Evolutionary conservation across 1,140 invertebrate genomes (phyloP).

Genomic region (Drosophila lowei): DNA sequence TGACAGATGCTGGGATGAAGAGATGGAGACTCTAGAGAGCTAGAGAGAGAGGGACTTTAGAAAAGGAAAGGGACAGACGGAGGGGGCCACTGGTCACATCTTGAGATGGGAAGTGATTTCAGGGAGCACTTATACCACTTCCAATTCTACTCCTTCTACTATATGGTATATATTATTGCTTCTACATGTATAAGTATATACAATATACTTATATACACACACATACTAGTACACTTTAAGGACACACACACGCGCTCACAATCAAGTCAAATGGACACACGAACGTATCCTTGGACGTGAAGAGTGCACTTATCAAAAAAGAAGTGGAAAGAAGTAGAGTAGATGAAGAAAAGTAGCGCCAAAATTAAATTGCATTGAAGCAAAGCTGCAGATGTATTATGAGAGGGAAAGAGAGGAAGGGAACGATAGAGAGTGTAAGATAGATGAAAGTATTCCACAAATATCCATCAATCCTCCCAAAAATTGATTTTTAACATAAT

Average conservation of each 20-base stretch:
- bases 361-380: slow-evolving; percentile 21
- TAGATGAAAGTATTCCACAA: background rate
- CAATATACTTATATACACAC: background rate
- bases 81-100: slow-evolving; percentile 6
- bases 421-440: too few species aligned
- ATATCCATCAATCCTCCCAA: background rate
- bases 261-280: slow-evolving; percentile 47
- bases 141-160: slow-evolving; percentile 4
- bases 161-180: slow-evolving; percentile 39
- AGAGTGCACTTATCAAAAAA: slow-evolving; percentile 51
- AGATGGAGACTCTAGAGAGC: slow-evolving; percentile 19
- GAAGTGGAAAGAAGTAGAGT: too few species aligned
- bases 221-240: background rate
- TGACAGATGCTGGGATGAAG: background rate
- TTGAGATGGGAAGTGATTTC: slow-evolving; percentile 67
- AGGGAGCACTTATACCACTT: slow-evolving; percentile 57
- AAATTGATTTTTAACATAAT: slow-evolving; percentile 36
- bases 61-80: too few species aligned
- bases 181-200: slow-evolving; percentile 25
- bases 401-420: slow-evolving; percentile 10
- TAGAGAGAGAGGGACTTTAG: too few species aligned
- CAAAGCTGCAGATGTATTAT: background rate
- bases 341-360: slow-evolving; percentile 17
- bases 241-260: slow-evolving; percentile 5
- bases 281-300: slow-evolving; percentile 43